Conservation (phyloP, 2,797 vertebrate species). For the Lagodon rhomboides region DNA sequence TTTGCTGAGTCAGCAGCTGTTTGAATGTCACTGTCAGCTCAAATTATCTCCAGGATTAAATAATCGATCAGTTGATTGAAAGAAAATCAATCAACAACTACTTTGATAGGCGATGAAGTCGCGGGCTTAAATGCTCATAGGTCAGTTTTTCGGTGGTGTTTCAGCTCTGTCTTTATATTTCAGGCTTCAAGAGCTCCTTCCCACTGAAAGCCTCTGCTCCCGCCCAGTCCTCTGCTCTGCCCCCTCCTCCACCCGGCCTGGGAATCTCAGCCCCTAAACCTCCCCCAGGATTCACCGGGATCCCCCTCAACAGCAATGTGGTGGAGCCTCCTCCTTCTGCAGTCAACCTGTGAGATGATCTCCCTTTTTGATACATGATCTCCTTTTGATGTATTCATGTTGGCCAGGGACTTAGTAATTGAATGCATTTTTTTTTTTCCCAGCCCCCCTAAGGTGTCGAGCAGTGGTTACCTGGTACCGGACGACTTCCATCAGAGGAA, state of each 20-base stretch:
- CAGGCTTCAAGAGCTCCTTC: conserved; percentile 93
- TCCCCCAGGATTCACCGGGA: conserved; percentile 94
- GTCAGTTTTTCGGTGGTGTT: neutral
- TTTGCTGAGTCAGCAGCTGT: conserved; percentile 3
- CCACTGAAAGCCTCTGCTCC: conserved; percentile 84
- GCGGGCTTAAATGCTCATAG: no score
- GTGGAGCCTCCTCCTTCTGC: conserved; percentile 82
- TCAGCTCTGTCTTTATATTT: neutral
- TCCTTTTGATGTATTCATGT: neutral
- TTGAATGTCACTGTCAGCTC: neutral
- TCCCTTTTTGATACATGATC: neutral
- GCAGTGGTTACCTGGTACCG: conserved; percentile 89
- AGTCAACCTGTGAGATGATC: conserved; percentile 88
- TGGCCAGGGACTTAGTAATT: neutral
- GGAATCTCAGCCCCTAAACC: conserved; percentile 89
- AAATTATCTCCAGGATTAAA: neutral
- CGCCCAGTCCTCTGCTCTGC: conserved; percentile 55
- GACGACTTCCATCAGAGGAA: conserved; percentile 96
- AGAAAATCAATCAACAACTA: no score
- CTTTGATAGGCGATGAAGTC: no score
- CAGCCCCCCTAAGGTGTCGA: conserved; percentile 79
- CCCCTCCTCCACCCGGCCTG: conserved; percentile 88
- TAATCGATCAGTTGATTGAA: no score
- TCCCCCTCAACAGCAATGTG: conserved; percentile 88
- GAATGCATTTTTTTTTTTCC: neutral